A percentile compares a stretch with the other conserved stretches of the same genome.
These are phyloP conservation scores for Laothoe populi DNA, from an alignment of 2,888 invertebrate genomes.

Conservation along the genomic window DNA sequence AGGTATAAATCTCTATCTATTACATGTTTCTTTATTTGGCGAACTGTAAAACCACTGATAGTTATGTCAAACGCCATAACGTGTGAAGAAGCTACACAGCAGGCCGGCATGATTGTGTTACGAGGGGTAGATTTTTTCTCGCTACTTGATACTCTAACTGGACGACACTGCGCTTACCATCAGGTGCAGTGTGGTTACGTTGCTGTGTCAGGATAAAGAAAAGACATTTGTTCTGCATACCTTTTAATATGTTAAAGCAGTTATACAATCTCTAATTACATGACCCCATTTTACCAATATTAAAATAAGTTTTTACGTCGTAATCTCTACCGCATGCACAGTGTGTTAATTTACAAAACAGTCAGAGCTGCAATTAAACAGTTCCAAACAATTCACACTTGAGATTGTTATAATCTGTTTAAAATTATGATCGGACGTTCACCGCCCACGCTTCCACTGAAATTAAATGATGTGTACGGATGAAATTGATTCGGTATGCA, in stretches of 20 bases:
- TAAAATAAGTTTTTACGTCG: not conserved
- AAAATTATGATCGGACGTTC: constrained; percentile 9
- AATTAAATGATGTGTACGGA: constrained; percentile 9
- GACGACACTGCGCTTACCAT: too few relatives aligned
- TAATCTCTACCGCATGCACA: not conserved
- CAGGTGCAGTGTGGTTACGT: too few relatives aligned
- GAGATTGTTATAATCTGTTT: constrained; percentile 22
- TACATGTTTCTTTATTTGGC: too few relatives aligned
- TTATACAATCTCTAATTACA: not conserved
- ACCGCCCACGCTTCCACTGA: constrained; percentile 9
- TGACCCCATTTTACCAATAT: not conserved
- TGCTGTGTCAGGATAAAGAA: too few relatives aligned
- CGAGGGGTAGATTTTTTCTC: too few relatives aligned
- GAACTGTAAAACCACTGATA: too few relatives aligned
- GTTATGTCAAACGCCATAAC: too few relatives aligned
- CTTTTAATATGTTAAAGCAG: not conserved
- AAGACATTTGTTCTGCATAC: too few relatives aligned
- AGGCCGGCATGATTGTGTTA: too few relatives aligned
- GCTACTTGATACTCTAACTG: too few relatives aligned
- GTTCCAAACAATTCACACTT: constrained; percentile 22
- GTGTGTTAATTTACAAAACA: constrained; percentile 5
- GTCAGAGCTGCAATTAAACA: constrained; percentile 17
- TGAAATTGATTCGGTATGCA: not conserved
- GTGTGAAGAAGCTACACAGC: too few relatives aligned
- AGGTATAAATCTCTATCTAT: too few relatives aligned